phyloP scores from a whole-genome alignment of 2,888 invertebrate species.

The Vandiemenella viatica region DNA sequence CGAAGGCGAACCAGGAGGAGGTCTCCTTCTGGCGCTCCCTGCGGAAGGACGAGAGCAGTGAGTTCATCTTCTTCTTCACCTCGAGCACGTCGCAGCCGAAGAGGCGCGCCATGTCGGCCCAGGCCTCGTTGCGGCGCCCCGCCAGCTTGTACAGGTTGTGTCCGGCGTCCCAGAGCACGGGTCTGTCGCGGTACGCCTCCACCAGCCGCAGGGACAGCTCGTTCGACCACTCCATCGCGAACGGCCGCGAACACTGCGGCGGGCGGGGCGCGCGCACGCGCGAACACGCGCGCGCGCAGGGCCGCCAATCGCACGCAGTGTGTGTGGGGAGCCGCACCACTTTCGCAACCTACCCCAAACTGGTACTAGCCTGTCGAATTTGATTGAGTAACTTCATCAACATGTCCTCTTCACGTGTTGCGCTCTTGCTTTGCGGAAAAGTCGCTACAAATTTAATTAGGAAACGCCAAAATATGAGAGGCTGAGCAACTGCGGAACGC shows the following conservation, averaged over 20 bases:
- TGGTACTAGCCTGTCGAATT: too few species aligned
- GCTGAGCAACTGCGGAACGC: too few species aligned
- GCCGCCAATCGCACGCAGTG: neutral
- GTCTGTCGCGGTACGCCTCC: neutral
- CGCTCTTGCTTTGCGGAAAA: too few species aligned
- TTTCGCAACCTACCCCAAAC: too few species aligned
- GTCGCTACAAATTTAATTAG: too few species aligned
- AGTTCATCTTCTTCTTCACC: slow-evolving; percentile 14
- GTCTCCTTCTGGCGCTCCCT: slow-evolving; percentile 13
- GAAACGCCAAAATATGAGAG: too few species aligned
- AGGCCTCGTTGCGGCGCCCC: neutral
- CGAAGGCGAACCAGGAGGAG: slow-evolving; percentile 5
- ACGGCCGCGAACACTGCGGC: neutral
- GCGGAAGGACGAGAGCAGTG: slow-evolving; percentile 15
- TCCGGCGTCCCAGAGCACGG: slow-evolving; percentile 1
- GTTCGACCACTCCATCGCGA: slow-evolving; percentile 6
- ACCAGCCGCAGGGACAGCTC: neutral
- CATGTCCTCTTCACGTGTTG: too few species aligned
- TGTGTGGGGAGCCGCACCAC: too few species aligned
- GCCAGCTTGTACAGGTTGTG: neutral
- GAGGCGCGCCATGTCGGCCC: neutral
- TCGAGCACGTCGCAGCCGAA: neutral
- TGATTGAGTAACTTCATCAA: too few species aligned
- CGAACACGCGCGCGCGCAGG: neutral
- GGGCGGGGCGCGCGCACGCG: neutral